These are phyloP conservation scores for Exocentrus adspersus DNA, from an alignment of 2,888 invertebrate genomes.

Conservation along the genomic window DNA sequence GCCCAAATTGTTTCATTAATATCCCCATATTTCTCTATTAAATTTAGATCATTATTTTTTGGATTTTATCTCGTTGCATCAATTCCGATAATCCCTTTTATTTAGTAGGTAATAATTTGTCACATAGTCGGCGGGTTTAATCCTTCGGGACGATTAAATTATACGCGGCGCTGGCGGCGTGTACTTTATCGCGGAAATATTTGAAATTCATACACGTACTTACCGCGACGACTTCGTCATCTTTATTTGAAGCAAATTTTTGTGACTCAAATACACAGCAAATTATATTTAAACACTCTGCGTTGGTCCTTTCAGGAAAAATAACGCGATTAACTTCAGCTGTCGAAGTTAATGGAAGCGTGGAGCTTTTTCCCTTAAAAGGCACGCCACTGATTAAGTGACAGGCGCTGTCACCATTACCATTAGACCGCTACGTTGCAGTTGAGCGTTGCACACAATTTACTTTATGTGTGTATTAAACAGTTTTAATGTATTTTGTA, in stretches of 20 bases:
- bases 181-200: too few species aligned
- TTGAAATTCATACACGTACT: too few species aligned
- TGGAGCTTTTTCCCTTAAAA: slow-evolving; percentile 22
- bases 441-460: slow-evolving; percentile 56
- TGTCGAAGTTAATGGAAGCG: slow-evolving; percentile 13
- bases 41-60: slow-evolving; percentile 40
- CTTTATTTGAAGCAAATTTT: too few species aligned
- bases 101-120: slow-evolving; percentile 2
- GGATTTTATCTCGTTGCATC: slow-evolving; percentile 35
- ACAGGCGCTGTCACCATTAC: slow-evolving; percentile 47
- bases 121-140: not conserved
- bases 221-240: too few species aligned
- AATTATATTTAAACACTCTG: too few species aligned
- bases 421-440: slow-evolving; percentile 50
- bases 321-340: not conserved
- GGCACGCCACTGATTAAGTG: slow-evolving; percentile 35
- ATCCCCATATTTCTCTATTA: slow-evolving; percentile 38
- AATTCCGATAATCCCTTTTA: slow-evolving; percentile 34
- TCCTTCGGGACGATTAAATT: not conserved
- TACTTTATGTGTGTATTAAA: slow-evolving; percentile 60
- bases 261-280: too few species aligned
- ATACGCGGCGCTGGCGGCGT: too few species aligned
- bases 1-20: slow-evolving; percentile 51
- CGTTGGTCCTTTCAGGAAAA: not conserved
- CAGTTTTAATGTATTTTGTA: slow-evolving; percentile 61